Evolutionary conservation across 1,140 invertebrate species (phyloP).

Genomic region (Nasonia vitripennis): DNA sequence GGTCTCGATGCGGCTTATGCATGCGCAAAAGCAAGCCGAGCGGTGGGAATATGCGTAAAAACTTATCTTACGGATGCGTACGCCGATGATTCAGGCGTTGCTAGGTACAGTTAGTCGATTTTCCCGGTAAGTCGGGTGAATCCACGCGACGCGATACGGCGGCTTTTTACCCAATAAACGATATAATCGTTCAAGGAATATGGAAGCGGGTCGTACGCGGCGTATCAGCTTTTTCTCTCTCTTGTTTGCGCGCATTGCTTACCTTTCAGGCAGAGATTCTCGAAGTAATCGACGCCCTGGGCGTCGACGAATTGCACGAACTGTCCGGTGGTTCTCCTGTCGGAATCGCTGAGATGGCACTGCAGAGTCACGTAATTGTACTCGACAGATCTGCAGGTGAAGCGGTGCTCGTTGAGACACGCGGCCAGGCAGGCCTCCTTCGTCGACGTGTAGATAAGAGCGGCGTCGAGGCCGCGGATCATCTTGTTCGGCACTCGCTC

Average conservation of each 20-base stretch:
- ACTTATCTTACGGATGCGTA: background rate
- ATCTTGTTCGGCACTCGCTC: conserved; percentile 94
- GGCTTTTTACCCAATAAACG: background rate
- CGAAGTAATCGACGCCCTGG: conserved; percentile 95
- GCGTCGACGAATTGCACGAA: conserved; percentile 91
- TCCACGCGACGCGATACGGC: background rate
- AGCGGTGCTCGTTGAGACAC: conserved; percentile 93
- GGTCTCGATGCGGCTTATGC: too few relatives aligned
- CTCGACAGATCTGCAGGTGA: conserved; percentile 92
- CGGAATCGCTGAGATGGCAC: conserved; percentile 92
- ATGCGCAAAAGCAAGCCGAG: background rate
- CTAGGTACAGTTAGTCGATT: background rate
- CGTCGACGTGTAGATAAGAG: conserved; percentile 93
- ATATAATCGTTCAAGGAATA: too few relatives aligned
- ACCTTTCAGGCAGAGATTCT: conserved; percentile 94
- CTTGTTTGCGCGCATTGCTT: conserved; percentile 38
- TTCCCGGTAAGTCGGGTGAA: background rate
- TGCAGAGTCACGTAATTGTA: conserved; percentile 95
- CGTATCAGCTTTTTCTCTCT: background rate
- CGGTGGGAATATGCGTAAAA: background rate
- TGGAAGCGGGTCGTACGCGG: background rate
- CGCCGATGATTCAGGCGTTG: too few relatives aligned
- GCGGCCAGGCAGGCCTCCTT: conserved; percentile 95
- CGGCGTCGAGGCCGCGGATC: conserved; percentile 91
- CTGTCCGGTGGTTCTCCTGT: conserved; percentile 88